Percentiles rank a stretch among this genome's conserved stretches.
These are phyloP conservation scores for Bradysia coprophila DNA, from an alignment of 1,140 invertebrate species.

Conservation along the genomic window DNA sequence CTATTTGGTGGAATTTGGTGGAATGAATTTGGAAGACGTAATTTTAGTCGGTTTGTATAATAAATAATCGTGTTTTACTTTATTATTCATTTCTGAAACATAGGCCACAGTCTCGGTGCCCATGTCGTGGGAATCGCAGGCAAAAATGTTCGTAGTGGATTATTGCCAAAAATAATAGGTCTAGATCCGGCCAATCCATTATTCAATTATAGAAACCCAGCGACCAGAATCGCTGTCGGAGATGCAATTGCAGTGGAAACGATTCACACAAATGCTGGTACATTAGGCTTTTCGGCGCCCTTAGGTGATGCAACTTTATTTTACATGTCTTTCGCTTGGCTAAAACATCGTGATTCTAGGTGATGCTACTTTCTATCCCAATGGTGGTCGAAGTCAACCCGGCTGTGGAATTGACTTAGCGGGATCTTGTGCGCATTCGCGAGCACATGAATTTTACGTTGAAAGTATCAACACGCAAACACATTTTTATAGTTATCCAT, in stretches of 20 bases:
- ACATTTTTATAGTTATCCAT: background rate
- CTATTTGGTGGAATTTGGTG: slow-evolving; percentile 13
- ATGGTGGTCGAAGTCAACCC: slow-evolving; percentile 29
- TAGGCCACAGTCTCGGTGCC: slow-evolving; percentile 25
- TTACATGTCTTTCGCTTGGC: background rate
- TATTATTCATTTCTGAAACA: background rate
- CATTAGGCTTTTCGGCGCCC: slow-evolving; percentile 25
- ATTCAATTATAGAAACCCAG: slow-evolving; percentile 14
- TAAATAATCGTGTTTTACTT: too few relatives aligned
- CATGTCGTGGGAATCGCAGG: slow-evolving; percentile 18
- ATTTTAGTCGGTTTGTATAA: too few relatives aligned
- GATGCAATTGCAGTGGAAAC: slow-evolving; percentile 21
- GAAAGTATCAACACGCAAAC: slow-evolving; percentile 9
- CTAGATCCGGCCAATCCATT: slow-evolving; percentile 28
- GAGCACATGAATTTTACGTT: slow-evolving; percentile 16
- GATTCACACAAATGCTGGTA: slow-evolving; percentile 31
- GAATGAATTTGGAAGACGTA: slow-evolving; percentile 12
- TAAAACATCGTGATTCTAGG: slow-evolving; percentile 18
- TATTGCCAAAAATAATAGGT: slow-evolving; percentile 20
- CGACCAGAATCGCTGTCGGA: slow-evolving; percentile 22
- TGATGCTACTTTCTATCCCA: slow-evolving; percentile 31
- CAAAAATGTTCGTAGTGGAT: slow-evolving; percentile 16
- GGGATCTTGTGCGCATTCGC: slow-evolving; percentile 25
- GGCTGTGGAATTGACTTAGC: slow-evolving; percentile 27
- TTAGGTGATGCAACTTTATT: slow-evolving; percentile 26